Evolutionary conservation across 1,140 invertebrate species (phyloP).

Genomic region (Batillaria attramentaria): DNA sequence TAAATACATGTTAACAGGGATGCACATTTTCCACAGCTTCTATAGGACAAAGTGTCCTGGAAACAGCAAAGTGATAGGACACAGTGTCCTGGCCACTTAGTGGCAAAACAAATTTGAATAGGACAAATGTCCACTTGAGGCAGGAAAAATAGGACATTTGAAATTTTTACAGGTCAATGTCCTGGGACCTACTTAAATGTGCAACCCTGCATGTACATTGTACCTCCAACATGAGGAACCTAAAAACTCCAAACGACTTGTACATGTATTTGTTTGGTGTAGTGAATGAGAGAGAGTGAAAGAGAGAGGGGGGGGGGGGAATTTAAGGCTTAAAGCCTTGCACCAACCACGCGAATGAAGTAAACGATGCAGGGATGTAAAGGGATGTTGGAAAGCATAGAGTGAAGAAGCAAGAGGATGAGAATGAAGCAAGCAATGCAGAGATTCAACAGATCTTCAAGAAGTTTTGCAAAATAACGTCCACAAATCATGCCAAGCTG

Average conservation of each 20-base stretch:
- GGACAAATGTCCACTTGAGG: not conserved
- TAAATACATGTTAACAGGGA: too few species aligned
- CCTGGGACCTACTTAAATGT: not conserved
- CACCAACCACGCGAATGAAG: too few species aligned
- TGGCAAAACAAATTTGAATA: too few species aligned
- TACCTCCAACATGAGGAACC: not conserved
- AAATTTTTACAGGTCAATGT: too few species aligned
- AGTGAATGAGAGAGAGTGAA: not conserved
- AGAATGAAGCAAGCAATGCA: not conserved
- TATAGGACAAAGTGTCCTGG: too few species aligned
- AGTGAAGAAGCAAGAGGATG: not conserved
- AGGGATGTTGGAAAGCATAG: not conserved
- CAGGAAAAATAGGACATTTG: not conserved
- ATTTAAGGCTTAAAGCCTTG: too few species aligned
- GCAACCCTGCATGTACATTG: not conserved
- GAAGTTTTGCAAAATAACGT: too few species aligned
- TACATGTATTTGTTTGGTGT: not conserved
- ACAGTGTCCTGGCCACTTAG: too few species aligned
- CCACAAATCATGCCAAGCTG: too few species aligned
- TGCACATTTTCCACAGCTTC: too few species aligned
- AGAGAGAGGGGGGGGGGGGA: not conserved
- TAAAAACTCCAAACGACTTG: not conserved
- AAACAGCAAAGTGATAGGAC: too few species aligned
- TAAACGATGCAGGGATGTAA: not conserved
- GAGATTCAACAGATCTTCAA: not conserved